Evolutionary conservation across 2,113 vertebrate species (phyloP).

Genomic region (Osmerus eperlanus): DNA sequence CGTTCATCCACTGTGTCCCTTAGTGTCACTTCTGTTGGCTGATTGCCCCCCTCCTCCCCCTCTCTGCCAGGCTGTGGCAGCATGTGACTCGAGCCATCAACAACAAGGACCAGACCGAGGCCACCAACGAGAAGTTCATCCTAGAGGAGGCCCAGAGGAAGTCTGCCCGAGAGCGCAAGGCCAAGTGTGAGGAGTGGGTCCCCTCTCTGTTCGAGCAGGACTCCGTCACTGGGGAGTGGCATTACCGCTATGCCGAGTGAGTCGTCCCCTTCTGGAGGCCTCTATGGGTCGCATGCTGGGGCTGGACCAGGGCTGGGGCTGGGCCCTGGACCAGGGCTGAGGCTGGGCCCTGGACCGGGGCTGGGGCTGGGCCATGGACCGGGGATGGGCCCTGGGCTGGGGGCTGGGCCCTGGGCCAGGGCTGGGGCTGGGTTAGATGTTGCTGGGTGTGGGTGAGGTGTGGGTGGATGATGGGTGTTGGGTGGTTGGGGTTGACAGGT

Average conservation of each 20-base stretch:
- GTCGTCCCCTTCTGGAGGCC: conserved; percentile 42
- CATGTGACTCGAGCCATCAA: conserved; percentile 94
- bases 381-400: too few species aligned
- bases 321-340: too few species aligned
- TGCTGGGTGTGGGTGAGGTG: too few species aligned
- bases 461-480: too few species aligned
- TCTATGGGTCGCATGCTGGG: too few species aligned
- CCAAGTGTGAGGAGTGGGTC: conserved; percentile 86
- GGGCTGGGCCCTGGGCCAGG: too few species aligned
- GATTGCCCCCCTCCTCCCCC: conserved; percentile 9
- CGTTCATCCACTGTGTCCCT: neutral
- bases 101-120: conserved; percentile 97
- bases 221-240: conserved; percentile 90
- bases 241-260: conserved; percentile 96
- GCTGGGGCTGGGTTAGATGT: too few species aligned
- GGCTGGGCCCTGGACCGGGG: too few species aligned
- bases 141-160: conserved; percentile 94
- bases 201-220: conserved; percentile 92
- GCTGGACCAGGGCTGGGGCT: too few species aligned
- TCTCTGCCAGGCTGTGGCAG: conserved; percentile 87
- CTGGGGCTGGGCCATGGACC: too few species aligned
- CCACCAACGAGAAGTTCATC: conserved; percentile 93
- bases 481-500: too few species aligned
- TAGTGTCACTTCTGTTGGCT: neutral
- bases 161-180: conserved; percentile 88